Evolutionary conservation across 1,140 invertebrate species (phyloP), one percentile per base, ranked within the genome.

Genomic region (Zaprionus ornatus): DNA sequence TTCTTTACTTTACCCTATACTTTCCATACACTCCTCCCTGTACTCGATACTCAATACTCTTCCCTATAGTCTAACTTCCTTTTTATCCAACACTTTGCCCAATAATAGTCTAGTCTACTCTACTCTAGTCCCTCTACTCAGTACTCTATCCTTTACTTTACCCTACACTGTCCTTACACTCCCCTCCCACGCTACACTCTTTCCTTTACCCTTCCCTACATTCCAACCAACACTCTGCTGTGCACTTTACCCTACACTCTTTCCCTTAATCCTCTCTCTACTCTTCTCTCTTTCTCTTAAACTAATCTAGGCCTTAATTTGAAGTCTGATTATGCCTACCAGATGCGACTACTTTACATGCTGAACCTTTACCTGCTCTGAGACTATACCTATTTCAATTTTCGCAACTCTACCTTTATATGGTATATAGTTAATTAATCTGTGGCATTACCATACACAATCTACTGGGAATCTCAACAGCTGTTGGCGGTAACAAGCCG

Each of bases 401-500:
- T 45, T 15, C n/a, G 5, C 40, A 45, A 45, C 35, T 37, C 13
- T 37, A 15, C 4, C 35, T 37, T 37, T 50, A 13, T 50, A 21
- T 50, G 9, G 45, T 1, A 12, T 23, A 50, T 50, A 50, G 19
- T 23, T 23, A 23, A 50, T 50, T 50, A 50, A 50, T 50, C 19
- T 23, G 10, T 50, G 45, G 10, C 9, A 50, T 50, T 23, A 13
- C 45, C 45, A 23, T 21, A 50, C 5, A 50, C 12, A 50, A 23
- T 23, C 19, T 12, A 50, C 17, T 23, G 9, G 45, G 19, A 50
- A 50, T 50, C 45, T 50, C 19, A 7, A 62, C 60, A 62, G 60
- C 50, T 62, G 60, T 48, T 7, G 19, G 12, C 45, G 19, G 10
- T 3, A 50, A 12, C 15, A 42, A 17, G 40, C 40, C 40, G 42